A percentile compares a stretch with the other conserved stretches of the same genome.
phyloP scores from a whole-genome alignment of 2,888 invertebrate species.

The Sarcophaga carnaria region DNA sequence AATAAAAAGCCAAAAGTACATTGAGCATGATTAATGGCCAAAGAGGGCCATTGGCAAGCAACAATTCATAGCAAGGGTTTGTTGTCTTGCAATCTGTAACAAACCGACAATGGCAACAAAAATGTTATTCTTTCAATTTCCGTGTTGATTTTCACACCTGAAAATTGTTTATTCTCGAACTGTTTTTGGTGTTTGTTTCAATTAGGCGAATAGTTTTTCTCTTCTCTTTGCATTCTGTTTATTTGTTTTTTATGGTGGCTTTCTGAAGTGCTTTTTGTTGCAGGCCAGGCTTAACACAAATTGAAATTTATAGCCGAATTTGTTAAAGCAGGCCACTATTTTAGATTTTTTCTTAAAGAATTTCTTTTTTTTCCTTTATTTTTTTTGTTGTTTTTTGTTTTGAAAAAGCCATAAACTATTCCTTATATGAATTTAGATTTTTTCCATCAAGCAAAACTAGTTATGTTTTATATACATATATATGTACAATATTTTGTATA shows the following conservation, averaged over 20 bases:
- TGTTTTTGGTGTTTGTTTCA: constrained; percentile 68
- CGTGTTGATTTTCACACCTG: constrained; percentile 79
- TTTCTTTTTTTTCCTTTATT: neutral
- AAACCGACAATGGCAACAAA: constrained; percentile 72
- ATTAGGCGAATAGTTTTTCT: constrained; percentile 61
- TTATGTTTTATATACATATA: constrained; percentile 28
- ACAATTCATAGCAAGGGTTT: constrained; percentile 63
- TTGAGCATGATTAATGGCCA: constrained; percentile 80
- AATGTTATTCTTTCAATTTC: constrained; percentile 71
- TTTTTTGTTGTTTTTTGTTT: neutral
- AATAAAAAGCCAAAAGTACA: constrained; percentile 50
- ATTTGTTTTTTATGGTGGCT: constrained; percentile 43
- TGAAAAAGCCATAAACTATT: neutral
- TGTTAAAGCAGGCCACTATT: constrained; percentile 69
- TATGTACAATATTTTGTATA: constrained; percentile 34
- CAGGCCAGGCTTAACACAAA: constrained; percentile 74
- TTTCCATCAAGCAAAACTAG: constrained; percentile 60
- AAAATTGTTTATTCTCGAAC: constrained; percentile 73
- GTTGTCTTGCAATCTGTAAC: constrained; percentile 60
- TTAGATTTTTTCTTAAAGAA: neutral
- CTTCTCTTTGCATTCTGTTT: constrained; percentile 27
- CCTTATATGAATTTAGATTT: constrained; percentile 1
- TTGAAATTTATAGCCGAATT: constrained; percentile 80
- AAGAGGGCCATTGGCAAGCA: constrained; percentile 77
- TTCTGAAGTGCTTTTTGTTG: constrained; percentile 58